Evolutionary conservation across 2,113 vertebrate species (phyloP).

Genomic region (Notothenia rossii): DNA sequence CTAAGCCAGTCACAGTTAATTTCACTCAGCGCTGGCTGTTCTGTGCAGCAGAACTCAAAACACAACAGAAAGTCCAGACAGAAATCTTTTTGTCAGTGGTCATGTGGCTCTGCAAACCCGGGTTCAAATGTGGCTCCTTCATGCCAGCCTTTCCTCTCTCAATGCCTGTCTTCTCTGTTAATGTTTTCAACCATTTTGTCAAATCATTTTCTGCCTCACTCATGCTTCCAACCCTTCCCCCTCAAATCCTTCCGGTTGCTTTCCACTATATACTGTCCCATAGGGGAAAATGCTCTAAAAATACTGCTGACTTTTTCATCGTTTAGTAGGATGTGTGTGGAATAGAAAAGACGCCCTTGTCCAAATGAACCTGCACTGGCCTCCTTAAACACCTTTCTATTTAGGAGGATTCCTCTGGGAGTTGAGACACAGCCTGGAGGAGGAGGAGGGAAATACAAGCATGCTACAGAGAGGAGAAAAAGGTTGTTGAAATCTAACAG

Average conservation of each 20-base stretch:
- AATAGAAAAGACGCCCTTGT: background rate
- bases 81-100: slow-evolving; percentile 10
- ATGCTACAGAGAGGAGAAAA: slow-evolving; percentile 14
- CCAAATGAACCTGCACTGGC: slow-evolving; percentile 8
- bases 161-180: background rate
- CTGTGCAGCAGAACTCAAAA: slow-evolving; percentile 17
- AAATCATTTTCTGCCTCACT: slow-evolving; percentile 1
- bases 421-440: background rate
- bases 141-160: background rate
- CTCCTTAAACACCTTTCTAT: slow-evolving; percentile 20
- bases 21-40: slow-evolving; percentile 31
- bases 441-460: slow-evolving; percentile 12
- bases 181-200: slow-evolving; percentile 22
- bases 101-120: background rate
- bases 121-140: background rate
- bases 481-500: slow-evolving; percentile 18
- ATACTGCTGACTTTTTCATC: slow-evolving; percentile 34
- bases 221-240: background rate
- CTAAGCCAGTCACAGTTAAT: slow-evolving; percentile 50
- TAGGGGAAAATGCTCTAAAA: slow-evolving; percentile 51
- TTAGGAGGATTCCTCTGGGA: slow-evolving; percentile 15
- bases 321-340: slow-evolving; percentile 13
- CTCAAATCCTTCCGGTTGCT: slow-evolving; percentile 39
- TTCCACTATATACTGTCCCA: slow-evolving; percentile 24
- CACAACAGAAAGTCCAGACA: slow-evolving; percentile 16